These are phyloP conservation scores for Dicerorhinus sumatrensis DNA, from an alignment of 2,113 vertebrate genomes.

Conservation along the genomic window DNA sequence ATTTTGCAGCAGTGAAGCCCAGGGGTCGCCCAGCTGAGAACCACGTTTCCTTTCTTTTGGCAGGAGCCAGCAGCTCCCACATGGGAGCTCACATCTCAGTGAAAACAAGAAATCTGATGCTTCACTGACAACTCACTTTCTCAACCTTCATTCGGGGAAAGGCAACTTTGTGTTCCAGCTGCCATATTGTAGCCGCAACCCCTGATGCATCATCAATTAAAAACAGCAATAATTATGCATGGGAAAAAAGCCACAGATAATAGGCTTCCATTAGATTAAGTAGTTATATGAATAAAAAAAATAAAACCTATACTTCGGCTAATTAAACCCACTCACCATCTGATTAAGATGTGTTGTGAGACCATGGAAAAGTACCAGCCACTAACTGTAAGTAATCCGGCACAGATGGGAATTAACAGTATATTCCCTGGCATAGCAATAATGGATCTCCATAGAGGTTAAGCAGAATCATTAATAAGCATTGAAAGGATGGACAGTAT, in stretches of 20 bases:
- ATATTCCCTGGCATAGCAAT: constrained; percentile 74
- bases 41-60: constrained; percentile 63
- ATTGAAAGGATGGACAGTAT: neutral
- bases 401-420: constrained; percentile 81
- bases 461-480: constrained; percentile 75
- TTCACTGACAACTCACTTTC: neutral
- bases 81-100: constrained; percentile 38
- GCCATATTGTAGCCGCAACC: constrained; percentile 85
- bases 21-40: constrained; percentile 71
- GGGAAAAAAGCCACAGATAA: constrained; percentile 87
- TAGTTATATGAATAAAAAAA: constrained; percentile 89
- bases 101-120: neutral
- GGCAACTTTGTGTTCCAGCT: constrained; percentile 70
- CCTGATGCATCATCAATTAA: constrained; percentile 87
- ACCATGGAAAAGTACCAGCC: constrained; percentile 82
- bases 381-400: constrained; percentile 84
- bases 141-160: constrained; percentile 73
- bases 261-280: constrained; percentile 90
- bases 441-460: constrained; percentile 80
- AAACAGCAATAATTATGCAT: constrained; percentile 87
- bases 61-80: constrained; percentile 41
- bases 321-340: constrained; percentile 90
- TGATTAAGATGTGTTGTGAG: constrained; percentile 88
- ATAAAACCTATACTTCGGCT: constrained; percentile 88
- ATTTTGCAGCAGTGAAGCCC: constrained; percentile 50